Evolutionary conservation across 2,797 vertebrate genomes (phyloP).

Genomic region (Chelmon rostratus): DNA sequence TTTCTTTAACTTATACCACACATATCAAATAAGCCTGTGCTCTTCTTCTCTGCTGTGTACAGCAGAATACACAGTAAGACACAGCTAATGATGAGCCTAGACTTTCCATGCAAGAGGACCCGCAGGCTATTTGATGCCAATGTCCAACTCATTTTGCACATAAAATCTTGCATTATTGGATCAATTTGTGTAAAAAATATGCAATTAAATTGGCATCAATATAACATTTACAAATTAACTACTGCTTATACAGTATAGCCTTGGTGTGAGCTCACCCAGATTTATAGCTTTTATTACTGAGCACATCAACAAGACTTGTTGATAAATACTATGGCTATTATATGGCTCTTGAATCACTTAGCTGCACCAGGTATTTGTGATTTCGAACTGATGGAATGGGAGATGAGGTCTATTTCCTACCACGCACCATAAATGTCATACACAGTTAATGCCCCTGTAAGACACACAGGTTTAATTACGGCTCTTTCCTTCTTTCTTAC

Average conservation of each 20-base stretch:
- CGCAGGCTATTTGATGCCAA: too few relatives aligned
- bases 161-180: not conserved
- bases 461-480: not conserved
- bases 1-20: not conserved
- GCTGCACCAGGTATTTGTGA: not conserved
- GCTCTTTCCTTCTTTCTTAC: conserved; percentile 80
- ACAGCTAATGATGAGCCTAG: not conserved
- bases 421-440: not conserved
- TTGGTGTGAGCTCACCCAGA: not conserved
- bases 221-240: not conserved
- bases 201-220: not conserved
- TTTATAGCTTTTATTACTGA: not conserved
- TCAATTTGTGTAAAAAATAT: not conserved
- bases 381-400: not conserved
- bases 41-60: conserved; percentile 7
- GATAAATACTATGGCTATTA: not conserved
- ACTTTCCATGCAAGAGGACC: not conserved
- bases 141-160: not conserved
- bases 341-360: not conserved
- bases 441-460: not conserved
- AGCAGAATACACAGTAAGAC: not conserved
- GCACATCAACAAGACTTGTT: not conserved
- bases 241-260: not conserved
- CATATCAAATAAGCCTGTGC: not conserved
- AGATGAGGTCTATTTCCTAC: not conserved